A percentile compares a stretch with the other conserved stretches of the same genome.
These are phyloP conservation scores for Spialia ferax DNA, from an alignment of 2,888 invertebrate genomes.

Conservation along the genomic window DNA sequence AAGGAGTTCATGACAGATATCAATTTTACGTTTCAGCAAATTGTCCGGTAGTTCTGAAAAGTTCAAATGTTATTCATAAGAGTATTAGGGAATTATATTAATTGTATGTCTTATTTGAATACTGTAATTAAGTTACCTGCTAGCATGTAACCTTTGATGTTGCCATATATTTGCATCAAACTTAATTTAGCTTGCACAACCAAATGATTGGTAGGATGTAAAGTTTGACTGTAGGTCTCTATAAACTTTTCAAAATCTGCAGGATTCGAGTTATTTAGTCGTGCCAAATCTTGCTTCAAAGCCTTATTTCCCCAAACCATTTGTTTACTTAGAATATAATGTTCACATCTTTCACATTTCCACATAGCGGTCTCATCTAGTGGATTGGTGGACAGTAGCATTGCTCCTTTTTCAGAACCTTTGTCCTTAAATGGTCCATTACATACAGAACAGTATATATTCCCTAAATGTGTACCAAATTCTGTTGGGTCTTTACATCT, in stretches of 20 bases:
- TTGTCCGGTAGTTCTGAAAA: conserved; percentile 85
- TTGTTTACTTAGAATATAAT: conserved; percentile 85
- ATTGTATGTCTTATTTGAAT: neutral
- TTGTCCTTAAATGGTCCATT: conserved; percentile 72
- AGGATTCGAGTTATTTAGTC: conserved; percentile 83
- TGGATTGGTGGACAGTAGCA: conserved; percentile 88
- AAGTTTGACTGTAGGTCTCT: conserved; percentile 86
- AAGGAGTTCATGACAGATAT: conserved; percentile 89
- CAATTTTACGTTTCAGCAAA: conserved; percentile 87
- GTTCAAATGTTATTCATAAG: neutral
- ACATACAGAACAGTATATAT: conserved; percentile 88
- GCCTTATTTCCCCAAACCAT: conserved; percentile 88
- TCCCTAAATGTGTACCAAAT: conserved; percentile 88
- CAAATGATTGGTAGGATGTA: conserved; percentile 90
- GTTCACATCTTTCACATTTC: conserved; percentile 89
- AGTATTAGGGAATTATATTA: neutral
- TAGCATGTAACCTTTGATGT: conserved; percentile 83
- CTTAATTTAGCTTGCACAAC: conserved; percentile 90
- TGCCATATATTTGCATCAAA: conserved; percentile 90
- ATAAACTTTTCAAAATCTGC: conserved; percentile 88
- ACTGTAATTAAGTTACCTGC: conserved; percentile 69
- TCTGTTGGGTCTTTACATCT: conserved; percentile 91
- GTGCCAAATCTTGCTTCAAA: conserved; percentile 86
- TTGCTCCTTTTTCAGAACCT: conserved; percentile 62
- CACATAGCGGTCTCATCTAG: conserved; percentile 86